Evolutionary conservation across 2,797 vertebrate genomes (phyloP), one percentile per base, ranked within the genome.

Genomic region (Sebastes wilsoni): DNA sequence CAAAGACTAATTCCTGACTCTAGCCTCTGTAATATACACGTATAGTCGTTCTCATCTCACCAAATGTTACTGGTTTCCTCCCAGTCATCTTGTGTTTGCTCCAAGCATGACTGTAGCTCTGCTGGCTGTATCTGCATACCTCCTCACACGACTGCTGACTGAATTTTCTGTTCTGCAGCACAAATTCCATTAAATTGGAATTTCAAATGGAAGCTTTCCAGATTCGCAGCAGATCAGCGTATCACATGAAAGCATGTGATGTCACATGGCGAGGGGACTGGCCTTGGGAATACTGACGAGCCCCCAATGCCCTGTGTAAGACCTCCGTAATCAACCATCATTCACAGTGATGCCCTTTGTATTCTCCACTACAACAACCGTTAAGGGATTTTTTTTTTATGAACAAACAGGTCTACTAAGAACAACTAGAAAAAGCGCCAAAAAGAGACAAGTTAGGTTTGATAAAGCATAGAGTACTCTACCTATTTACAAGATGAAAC

Each of bases 171-270:
- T 94, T 89, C 93, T 79, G 76, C 84, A 77, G 88, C 77, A 34
- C 91, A 95, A 95, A 96, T 95, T 94, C 92, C 94, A 94, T 96
- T 94, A 95, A 95, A 96, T 91, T 79, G 88, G 91, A 95, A 96
- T 94, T 94, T 94, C 89, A 95, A 94, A 94, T 94, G 92, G 94
- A 95, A 92, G 92, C 93, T 84, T 92, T 94, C 91, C 93, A 94
- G 94, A 94, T 94, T 94, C 58, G 83, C 87, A 94, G 91, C 91
- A 93, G 93, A 94, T 95, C 93, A 92, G 93, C 89, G 84, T 88
- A 95, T 96, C 96, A 96, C 95, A 96, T 96, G 96, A 95, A 95
- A 95, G 95, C 96, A 96, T 96, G 95, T 96, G 96, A 95, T 96
- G 95, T 96, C 95, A 96, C 95, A 95, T 96, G 96, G 85, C 30